These are phyloP conservation scores for Philaethria dido DNA, from an alignment of 2,888 invertebrate genomes.

Conservation along the genomic window DNA sequence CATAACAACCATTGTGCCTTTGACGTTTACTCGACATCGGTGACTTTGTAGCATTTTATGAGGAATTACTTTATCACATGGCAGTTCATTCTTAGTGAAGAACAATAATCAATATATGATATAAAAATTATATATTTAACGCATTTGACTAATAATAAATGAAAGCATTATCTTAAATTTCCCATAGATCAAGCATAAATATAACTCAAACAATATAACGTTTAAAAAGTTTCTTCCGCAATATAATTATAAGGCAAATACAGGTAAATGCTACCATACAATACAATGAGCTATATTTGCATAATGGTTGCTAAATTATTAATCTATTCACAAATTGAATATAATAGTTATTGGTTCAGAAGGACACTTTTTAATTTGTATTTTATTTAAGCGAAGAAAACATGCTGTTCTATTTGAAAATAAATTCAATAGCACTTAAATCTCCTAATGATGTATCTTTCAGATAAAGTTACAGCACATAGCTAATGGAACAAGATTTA, in stretches of 20 bases:
- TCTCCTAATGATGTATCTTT: background rate
- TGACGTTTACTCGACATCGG: constrained; percentile 22
- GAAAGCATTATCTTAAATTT: background rate
- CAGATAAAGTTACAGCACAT: constrained; percentile 28
- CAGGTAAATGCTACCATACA: background rate
- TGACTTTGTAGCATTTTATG: constrained; percentile 4
- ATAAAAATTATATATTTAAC: background rate
- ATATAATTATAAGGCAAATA: background rate
- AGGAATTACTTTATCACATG: background rate
- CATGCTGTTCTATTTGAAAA: no score
- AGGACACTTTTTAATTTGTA: background rate
- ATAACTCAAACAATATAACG: no score
- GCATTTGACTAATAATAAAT: background rate
- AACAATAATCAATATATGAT: background rate
- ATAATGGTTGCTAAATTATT: constrained; percentile 5
- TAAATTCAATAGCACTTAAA: background rate
- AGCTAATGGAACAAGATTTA: constrained; percentile 39
- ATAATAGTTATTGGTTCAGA: background rate
- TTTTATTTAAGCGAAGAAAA: no score
- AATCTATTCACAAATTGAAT: background rate
- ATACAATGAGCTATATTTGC: background rate
- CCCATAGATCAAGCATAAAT: no score
- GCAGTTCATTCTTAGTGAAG: background rate
- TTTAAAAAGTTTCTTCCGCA: background rate
- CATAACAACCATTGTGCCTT: constrained; percentile 49